Conservation (phyloP, 2,888 invertebrate genomes). For the Cyaniris semiargus region DNA sequence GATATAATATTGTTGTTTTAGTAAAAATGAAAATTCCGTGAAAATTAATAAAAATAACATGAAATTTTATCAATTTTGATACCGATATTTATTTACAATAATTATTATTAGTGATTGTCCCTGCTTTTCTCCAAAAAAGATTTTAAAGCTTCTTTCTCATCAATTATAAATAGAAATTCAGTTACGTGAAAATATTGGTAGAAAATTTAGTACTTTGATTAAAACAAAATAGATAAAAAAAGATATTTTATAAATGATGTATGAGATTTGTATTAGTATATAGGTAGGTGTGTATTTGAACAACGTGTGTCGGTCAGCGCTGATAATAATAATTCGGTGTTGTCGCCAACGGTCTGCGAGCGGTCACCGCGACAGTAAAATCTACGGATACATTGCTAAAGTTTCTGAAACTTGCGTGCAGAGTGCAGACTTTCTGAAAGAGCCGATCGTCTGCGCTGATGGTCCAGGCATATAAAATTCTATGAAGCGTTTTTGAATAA, state of each 20-base stretch:
- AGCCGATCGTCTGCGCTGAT: conserved; percentile 45
- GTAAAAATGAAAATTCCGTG: background rate
- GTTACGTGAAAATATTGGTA: no score
- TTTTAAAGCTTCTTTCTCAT: background rate
- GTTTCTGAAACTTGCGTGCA: conserved; percentile 41
- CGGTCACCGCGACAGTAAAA: no score
- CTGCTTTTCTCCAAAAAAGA: background rate
- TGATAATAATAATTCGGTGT: no score
- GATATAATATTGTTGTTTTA: background rate
- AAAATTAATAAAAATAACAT: background rate
- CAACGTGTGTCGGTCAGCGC: no score
- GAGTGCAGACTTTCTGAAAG: conserved; percentile 69
- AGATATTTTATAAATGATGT: no score
- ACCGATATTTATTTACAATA: background rate
- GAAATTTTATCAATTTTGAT: background rate
- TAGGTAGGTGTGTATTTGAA: no score
- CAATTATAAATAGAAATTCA: background rate
- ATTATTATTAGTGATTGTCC: background rate
- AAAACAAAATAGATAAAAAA: no score
- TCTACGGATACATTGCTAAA: background rate
- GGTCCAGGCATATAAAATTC: no score
- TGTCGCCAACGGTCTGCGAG: no score
- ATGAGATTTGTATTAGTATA: no score
- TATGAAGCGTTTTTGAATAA: no score
- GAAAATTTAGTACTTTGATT: no score